Evolutionary conservation across 2,797 vertebrate genomes (phyloP), one percentile per base, ranked within the genome.

Genomic region (Hybognathus amarus): DNA sequence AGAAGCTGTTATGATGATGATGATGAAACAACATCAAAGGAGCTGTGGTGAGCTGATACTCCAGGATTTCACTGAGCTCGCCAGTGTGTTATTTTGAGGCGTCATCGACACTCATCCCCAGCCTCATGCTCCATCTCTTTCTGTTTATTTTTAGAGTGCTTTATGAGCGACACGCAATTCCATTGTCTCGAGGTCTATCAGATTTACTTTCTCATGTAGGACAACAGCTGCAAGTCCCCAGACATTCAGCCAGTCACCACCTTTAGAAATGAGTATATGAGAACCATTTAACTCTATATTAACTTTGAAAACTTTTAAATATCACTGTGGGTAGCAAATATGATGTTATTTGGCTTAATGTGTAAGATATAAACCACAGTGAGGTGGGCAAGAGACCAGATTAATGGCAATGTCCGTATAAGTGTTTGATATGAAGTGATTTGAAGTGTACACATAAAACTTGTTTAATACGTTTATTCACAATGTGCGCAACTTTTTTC

Each of bases 61-160:
- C n/a, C 67, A 40, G 66, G 75, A 70, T 78, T 63, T 42, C 75
- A 71, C 30, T 40, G 36, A 75, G 64, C 76, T 63, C 17, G 15
- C 75, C 66, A 18, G 38, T 50, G 38, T 61, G 82, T 79, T 77
- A 70, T 77, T 83, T 61, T 33, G 24, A 71, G 56, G 33, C 45
- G 8, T 64, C 83, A 79, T 78, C 30, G 76, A 36, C 75, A 73
- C 67, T 38, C 56, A 73, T 61, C 77, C 59, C 54, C 42, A 40
- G 54, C 38, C 75, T 71, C 52, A 5, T 59, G 52, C 61, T 80
- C 17, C 40, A 83, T 89, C 79, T 79, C 85, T 85, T 74, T 83
- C 64, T 87, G 42, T 88, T 88, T 87, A 82, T 89, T 91, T 90
- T 88, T 61, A 86, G 78, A 83, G n/a, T 24, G 85, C 88, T 90